Conservation (phyloP, 2,113 vertebrate genomes). For the Gopherus flavomarginatus region DNA sequence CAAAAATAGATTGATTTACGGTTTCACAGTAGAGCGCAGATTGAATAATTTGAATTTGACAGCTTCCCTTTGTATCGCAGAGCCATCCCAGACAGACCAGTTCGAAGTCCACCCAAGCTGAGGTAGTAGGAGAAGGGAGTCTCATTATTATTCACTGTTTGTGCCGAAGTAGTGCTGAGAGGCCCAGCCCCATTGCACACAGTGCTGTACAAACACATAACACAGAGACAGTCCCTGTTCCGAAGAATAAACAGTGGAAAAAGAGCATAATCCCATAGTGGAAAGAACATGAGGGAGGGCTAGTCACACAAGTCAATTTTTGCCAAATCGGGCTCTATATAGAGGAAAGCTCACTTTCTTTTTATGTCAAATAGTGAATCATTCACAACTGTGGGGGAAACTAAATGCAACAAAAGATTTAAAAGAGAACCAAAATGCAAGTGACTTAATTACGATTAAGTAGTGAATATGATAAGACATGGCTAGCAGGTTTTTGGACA, state of each 20-base stretch:
- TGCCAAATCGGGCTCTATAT: not conserved
- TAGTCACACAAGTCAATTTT: not conserved
- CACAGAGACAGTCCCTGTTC: not conserved
- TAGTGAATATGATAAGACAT: not conserved
- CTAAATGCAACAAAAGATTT: not conserved
- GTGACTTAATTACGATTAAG: not conserved
- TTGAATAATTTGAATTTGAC: not conserved
- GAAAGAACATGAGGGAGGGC: rapidly evolving
- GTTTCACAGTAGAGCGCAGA: not conserved
- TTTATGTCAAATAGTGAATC: not conserved
- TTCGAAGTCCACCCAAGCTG: not conserved
- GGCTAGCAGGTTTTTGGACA: not conserved
- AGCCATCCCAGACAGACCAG: not conserved
- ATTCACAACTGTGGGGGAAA: not conserved
- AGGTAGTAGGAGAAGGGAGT: not conserved
- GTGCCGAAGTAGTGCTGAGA: not conserved
- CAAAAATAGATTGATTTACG: not conserved
- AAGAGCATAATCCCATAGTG: not conserved
- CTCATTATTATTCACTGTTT: not conserved
- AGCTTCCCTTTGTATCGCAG: not conserved
- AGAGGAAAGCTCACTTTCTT: not conserved
- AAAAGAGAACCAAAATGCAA: not conserved
- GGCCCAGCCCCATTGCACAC: not conserved
- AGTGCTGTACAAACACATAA: not conserved
- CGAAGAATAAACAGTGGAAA: not conserved